phyloP scores from a whole-genome alignment of 2,797 vertebrate species.

The Enteromius paludinosus region DNA sequence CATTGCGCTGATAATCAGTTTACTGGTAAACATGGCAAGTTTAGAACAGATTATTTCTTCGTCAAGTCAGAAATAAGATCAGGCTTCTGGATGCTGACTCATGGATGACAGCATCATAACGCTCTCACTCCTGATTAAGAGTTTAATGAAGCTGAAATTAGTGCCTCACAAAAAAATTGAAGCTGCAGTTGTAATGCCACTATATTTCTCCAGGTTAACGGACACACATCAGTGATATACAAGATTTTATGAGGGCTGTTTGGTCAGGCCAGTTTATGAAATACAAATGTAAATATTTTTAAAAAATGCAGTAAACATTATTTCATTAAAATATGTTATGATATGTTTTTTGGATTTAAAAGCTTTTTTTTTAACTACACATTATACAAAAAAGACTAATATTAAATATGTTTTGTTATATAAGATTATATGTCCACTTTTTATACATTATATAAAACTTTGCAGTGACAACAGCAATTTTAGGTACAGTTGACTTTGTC shows the following conservation, averaged over 20 bases:
- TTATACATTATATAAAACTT: background rate
- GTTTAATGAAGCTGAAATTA: background rate
- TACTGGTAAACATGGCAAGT: conserved; percentile 3
- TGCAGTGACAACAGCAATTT: too few species aligned
- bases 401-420: background rate
- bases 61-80: conserved; percentile 20
- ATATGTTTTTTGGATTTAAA: background rate
- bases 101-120: background rate
- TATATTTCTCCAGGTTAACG: background rate
- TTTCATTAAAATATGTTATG: background rate
- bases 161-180: background rate
- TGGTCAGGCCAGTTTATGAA: background rate
- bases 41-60: conserved; percentile 33
- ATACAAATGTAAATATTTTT: background rate
- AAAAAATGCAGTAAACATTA: background rate
- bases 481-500: too few species aligned
- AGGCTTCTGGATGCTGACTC: conserved; percentile 24
- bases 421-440: background rate
- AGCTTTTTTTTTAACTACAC: background rate
- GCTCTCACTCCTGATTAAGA: background rate
- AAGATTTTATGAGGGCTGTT: background rate
- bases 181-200: background rate
- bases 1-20: conserved; percentile 11
- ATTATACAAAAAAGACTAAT: background rate
- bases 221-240: background rate